phyloP scores from a whole-genome alignment of 2,113 vertebrate species.

The Rousettus leschenaultii region DNA sequence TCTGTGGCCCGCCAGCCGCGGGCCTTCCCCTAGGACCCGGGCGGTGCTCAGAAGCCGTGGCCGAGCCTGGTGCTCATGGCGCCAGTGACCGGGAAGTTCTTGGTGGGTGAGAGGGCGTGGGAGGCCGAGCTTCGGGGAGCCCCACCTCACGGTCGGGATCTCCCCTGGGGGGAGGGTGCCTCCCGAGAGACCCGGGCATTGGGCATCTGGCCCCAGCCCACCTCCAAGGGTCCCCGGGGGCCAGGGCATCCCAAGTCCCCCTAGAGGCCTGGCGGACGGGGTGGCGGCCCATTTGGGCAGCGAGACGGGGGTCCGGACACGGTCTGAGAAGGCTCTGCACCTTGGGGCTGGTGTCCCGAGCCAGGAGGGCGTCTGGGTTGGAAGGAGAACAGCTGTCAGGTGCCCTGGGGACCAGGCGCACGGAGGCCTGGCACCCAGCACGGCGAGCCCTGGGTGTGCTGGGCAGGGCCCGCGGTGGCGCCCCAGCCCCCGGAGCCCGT shows the following conservation, averaged over 20 bases:
- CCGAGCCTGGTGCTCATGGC: not conserved
- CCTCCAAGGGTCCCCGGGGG: not conserved
- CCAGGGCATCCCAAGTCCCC: not conserved
- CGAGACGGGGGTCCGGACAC: fast-evolving
- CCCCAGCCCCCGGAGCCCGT: fast-evolving
- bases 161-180: not conserved
- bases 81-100: not conserved
- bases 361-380: fast-evolving
- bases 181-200: fast-evolving
- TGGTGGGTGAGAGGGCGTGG: not conserved
- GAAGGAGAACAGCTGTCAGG: not conserved
- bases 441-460: fast-evolving
- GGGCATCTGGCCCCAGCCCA: fast-evolving
- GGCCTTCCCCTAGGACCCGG: not conserved
- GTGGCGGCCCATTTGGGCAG: fast-evolving
- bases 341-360: not conserved
- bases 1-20: not conserved
- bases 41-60: fast-evolving
- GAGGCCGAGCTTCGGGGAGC: constrained; percentile 43
- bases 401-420: fast-evolving
- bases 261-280: not conserved
- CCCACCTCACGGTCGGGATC: constrained; percentile 19
- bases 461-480: fast-evolving
- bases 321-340: too few relatives aligned
- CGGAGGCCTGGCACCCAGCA: not conserved